phyloP scores from a whole-genome alignment of 2,113 vertebrate genomes.

The Sphaerodactylus townsendi region DNA sequence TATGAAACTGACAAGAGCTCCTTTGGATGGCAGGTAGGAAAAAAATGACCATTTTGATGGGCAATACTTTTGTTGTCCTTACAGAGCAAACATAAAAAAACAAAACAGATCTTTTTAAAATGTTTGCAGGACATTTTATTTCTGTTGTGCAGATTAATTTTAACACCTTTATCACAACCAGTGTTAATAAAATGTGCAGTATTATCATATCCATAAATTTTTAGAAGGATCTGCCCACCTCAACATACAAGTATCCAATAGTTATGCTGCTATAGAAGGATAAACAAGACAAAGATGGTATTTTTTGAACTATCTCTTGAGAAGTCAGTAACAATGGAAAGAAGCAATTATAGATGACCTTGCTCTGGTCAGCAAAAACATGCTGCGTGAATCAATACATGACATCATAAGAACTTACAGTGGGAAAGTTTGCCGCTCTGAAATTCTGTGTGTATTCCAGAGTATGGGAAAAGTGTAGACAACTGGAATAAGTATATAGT shows the following conservation, averaged over 20 bases:
- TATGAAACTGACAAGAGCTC: no score
- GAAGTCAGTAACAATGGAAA: slow-evolving; percentile 37
- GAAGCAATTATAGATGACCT: slow-evolving; percentile 56
- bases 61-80: no score
- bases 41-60: no score
- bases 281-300: slow-evolving; percentile 42
- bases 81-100: no score
- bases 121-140: no score
- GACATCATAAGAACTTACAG: not conserved
- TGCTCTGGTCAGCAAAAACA: slow-evolving; percentile 46
- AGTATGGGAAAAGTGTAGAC: not conserved
- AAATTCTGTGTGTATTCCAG: not conserved
- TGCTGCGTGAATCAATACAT: slow-evolving; percentile 22
- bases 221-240: not conserved
- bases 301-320: slow-evolving; percentile 15
- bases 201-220: slow-evolving; percentile 25
- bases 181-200: slow-evolving; percentile 13
- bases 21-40: no score
- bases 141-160: no score
- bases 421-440: slow-evolving; percentile 27
- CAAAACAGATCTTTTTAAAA: no score
- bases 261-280: slow-evolving; percentile 38
- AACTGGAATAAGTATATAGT: slow-evolving; percentile 1
- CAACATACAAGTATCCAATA: slow-evolving; percentile 16
- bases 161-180: slow-evolving; percentile 33